phyloP scores from a whole-genome alignment of 2,113 vertebrate genomes.

The Proteles cristata region DNA sequence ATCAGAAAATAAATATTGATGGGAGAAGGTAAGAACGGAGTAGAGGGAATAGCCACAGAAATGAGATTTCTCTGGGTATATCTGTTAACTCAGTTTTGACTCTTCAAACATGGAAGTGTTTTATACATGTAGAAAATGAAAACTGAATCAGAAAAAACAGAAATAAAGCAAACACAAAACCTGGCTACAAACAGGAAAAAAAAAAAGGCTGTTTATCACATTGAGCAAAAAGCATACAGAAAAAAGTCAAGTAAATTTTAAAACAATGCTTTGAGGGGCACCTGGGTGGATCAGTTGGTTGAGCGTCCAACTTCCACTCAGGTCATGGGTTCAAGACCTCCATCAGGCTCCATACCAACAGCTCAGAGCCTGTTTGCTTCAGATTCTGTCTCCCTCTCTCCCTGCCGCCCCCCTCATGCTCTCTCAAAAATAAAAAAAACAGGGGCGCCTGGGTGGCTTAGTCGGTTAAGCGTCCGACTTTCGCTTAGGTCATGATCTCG shows the following conservation, averaged over 20 bases:
- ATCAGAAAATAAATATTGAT: background rate
- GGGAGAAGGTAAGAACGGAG: background rate
- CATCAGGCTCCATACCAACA: too few species aligned
- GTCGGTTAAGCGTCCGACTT: too few species aligned
- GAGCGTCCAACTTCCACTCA: background rate
- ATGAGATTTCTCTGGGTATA: background rate
- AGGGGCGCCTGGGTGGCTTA: too few species aligned
- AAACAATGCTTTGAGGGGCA: too few species aligned
- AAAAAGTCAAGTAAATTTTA: background rate
- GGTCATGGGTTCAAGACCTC: background rate
- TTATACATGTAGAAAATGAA: background rate
- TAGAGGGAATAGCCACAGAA: background rate
- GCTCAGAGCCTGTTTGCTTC: too few species aligned
- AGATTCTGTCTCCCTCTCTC: background rate
- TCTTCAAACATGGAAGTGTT: background rate
- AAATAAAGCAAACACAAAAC: slow-evolving; percentile 10
- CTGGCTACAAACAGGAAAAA: background rate
- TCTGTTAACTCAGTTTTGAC: background rate
- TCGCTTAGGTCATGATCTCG: too few species aligned
- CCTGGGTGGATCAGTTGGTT: background rate
- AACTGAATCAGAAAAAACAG: background rate
- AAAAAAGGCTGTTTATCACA: background rate
- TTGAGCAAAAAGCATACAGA: background rate
- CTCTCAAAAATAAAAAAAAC: background rate
- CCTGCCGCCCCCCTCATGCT: background rate